Conservation (phyloP, 2,797 vertebrate species). For the Avahi laniger region DNA sequence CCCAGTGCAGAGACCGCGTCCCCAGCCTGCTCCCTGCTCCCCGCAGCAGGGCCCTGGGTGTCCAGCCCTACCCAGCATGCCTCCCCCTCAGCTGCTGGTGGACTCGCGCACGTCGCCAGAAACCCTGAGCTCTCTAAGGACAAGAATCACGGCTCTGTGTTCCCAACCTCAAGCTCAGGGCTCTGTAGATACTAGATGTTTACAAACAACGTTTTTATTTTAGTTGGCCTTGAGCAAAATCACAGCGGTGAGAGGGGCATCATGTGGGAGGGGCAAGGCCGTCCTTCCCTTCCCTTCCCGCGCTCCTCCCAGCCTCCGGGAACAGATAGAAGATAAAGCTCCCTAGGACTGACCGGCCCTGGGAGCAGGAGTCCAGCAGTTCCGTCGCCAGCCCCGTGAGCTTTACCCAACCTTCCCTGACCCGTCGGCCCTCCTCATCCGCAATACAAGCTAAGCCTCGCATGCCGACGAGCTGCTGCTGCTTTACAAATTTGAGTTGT, state of each 20-base stretch:
- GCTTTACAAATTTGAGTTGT: neutral
- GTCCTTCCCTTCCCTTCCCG: no score
- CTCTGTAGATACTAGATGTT: neutral
- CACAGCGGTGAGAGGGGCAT: neutral
- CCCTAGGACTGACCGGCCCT: neutral
- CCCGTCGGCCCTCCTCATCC: neutral
- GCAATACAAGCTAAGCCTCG: neutral
- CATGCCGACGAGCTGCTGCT: neutral
- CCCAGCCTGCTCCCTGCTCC: neutral
- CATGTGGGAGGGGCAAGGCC: no score
- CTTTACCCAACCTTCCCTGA: neutral
- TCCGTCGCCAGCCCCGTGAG: neutral
- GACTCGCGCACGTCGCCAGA: neutral
- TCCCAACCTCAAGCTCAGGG: neutral
- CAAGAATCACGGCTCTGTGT: neutral
- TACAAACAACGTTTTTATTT: neutral
- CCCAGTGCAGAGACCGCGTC: fast-evolving
- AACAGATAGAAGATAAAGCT: neutral
- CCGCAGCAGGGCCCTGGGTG: neutral
- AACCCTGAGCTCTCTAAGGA: neutral
- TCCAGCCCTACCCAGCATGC: neutral
- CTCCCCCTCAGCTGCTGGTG: neutral
- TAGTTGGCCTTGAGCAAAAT: neutral
- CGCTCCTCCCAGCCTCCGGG: neutral
- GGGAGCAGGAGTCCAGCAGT: neutral